Percentiles rank a stretch among this genome's conserved stretches.
These are phyloP conservation scores for Trinectes maculatus DNA, from an alignment of 2,113 vertebrate species.

Conservation along the genomic window DNA sequence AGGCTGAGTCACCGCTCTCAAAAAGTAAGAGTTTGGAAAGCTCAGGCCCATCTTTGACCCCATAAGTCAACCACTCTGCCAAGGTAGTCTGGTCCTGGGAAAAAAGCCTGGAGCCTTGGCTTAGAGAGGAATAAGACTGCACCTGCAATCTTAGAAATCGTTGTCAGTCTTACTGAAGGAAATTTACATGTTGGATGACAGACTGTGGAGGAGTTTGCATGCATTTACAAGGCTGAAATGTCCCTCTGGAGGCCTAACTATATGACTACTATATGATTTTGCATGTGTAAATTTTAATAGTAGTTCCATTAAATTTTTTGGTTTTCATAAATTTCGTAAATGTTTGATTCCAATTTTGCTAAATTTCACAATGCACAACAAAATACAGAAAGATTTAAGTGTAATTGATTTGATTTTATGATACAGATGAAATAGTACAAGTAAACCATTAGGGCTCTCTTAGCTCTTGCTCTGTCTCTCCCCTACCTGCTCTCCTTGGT, in stretches of 20 bases:
- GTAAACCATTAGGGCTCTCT: constrained; percentile 55
- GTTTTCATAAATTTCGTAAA: constrained; percentile 34
- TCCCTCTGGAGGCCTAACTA: constrained; percentile 32
- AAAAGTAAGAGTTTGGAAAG: constrained; percentile 68
- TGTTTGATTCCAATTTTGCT: constrained; percentile 15
- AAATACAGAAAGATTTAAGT: constrained; percentile 29
- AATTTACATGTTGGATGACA: constrained; percentile 45
- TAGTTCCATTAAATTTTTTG: constrained; percentile 35
- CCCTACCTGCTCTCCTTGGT: constrained; percentile 79
- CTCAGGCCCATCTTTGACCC: constrained; percentile 55
- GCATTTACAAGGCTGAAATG: constrained; percentile 16
- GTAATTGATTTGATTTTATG: constrained; percentile 49
- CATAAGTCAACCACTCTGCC: constrained; percentile 30
- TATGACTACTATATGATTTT: constrained; percentile 3
- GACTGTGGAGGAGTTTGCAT: constrained; percentile 29
- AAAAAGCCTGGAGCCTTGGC: constrained; percentile 30
- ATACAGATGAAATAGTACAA: constrained; percentile 52
- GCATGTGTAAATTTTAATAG: constrained; percentile 26
- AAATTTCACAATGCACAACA: constrained; percentile 27
- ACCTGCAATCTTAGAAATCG: constrained; percentile 63
- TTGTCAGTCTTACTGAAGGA: constrained; percentile 20
- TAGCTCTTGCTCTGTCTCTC: constrained; percentile 51
- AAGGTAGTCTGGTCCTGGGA: constrained; percentile 47
- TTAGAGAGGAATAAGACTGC: constrained; percentile 47
- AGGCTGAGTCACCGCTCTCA: constrained; percentile 69